Base-by-base conservation (phyloP, 2,113 vertebrate genomes). In the Notarius quadriscutis region DNA sequence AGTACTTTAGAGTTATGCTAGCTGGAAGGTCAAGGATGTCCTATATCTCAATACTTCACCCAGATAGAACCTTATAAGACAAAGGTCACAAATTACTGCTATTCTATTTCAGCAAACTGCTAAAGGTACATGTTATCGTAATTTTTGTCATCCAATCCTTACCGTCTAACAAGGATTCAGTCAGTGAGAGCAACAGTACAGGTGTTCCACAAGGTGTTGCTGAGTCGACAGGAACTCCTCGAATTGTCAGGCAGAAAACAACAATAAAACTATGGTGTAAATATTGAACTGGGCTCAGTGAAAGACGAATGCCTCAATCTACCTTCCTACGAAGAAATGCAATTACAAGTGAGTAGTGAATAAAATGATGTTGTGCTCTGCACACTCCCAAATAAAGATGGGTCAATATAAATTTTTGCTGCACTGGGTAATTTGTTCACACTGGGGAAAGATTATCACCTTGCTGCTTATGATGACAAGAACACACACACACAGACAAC, bases 371-470 rank as follows among this genome's bases (percentile, higher is more conserved):
- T 30, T 79, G 60, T 78, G 72, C 48, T 51, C 62, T 55, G 34
- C n/a, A 71, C 25, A 18, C n/a, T 20, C 50, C 6, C 51, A 34
- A 80, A 79, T 80, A 79, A 81, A 41, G 15, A 81, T 41, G 18
- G 55, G 79, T 60, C 79, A 81, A 81, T 81, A 22, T 30, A 41
- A 5, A 41, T 60, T 58, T 86, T 80, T 53, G 58, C 84, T 79
- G 74, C 77, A 79, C 41, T 65, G n/a, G 1, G 58, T 86, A 65
- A 86, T 53, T 65, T 80, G 63, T 27, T 78, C 58, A 27, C 25
- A 22, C 17, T 34, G 4, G 30, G 53, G 53, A 84, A 84, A 41
- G 34, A 53, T 77, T 9, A 77, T 62, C 48, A 75, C 65, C 48
- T 83, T 55, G 41, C 63, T 7, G 50, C 17, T 63, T 67, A 58